Evolutionary conservation across 1,140 invertebrate genomes (phyloP), one percentile per base, ranked within the genome.

Genomic region (Hylaeus anthracinus): DNA sequence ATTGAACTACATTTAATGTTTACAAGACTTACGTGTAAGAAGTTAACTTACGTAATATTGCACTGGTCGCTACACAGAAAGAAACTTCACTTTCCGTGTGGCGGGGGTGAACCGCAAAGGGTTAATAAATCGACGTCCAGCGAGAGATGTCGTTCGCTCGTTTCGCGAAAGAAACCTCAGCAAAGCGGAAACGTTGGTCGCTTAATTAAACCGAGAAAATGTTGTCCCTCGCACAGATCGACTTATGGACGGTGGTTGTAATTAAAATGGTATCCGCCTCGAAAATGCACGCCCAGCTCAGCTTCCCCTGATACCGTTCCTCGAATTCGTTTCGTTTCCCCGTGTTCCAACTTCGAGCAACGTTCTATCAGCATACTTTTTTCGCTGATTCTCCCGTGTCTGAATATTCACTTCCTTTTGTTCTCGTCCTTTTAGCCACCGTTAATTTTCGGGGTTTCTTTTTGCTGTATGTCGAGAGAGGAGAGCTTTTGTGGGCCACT

Each of bases 191-290:
- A 12, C 10, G 2, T 5, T 1, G 51, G 43, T 14, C 48, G 67
- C 56, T 63, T 71, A 71, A 78, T 78, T 78, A 72, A 72, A 71
- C 48, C 56, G 75, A 53, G 75, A 71, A 78, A 78, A 63, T 63
- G 75, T 71, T 78, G 45, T 63, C 75, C 48, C 45, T 41, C 84
- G 69, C 85, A 75, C 66, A 70, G 86, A 89, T 88, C 87, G 84
- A 85, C 86, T 86, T 87, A 85, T 83, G 81, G 84, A 84, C 82
- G 72, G 64, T 66, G 75, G 85, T 88, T 82, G 83, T 76, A 87
- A 88, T 83, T 89, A 89, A 89, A 88, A 89, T 74, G 82, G 74
- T 81, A 84, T 86, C 84, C 80, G 81, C 72, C 79, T 79, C 83
- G 82, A 86, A 84, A 86, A 83, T 78, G 86, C 88, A 88, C 86